These are phyloP conservation scores for Alectura lathami DNA, from an alignment of 2,113 vertebrate species.

Conservation along the genomic window DNA sequence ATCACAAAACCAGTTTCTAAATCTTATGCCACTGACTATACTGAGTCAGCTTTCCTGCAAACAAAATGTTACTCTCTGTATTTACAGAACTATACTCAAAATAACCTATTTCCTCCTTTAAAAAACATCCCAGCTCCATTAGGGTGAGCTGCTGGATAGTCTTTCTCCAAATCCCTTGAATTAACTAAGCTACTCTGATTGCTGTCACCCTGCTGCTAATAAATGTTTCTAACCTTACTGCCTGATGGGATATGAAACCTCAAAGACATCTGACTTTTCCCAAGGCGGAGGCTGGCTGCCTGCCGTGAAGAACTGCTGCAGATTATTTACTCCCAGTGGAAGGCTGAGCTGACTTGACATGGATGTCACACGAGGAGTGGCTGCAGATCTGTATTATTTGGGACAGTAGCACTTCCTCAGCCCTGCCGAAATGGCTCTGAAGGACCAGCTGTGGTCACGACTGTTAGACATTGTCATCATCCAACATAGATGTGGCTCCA, in stretches of 20 bases:
- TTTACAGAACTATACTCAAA: not conserved
- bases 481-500: not conserved
- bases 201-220: not conserved
- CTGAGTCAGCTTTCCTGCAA: not conserved
- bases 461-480: not conserved
- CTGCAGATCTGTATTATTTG: not conserved
- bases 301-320: constrained; percentile 25
- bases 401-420: not conserved
- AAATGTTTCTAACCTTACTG: constrained; percentile 5
- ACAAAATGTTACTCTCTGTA: not conserved
- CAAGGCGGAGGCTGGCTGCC: not conserved
- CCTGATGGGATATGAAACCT: constrained; percentile 10
- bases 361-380: not conserved
- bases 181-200: not conserved
- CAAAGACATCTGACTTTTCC: constrained; percentile 34
- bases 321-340: not conserved
- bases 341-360: not conserved
- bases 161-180: not conserved
- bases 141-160: not conserved
- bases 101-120: not conserved
- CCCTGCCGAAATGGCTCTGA: not conserved
- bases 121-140: not conserved
- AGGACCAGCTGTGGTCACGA: not conserved
- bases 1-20: not conserved
- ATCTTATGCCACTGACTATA: rapidly evolving